Evolutionary conservation across 1,140 invertebrate genomes (phyloP).

Genomic region (Platorchestia sp.): DNA sequence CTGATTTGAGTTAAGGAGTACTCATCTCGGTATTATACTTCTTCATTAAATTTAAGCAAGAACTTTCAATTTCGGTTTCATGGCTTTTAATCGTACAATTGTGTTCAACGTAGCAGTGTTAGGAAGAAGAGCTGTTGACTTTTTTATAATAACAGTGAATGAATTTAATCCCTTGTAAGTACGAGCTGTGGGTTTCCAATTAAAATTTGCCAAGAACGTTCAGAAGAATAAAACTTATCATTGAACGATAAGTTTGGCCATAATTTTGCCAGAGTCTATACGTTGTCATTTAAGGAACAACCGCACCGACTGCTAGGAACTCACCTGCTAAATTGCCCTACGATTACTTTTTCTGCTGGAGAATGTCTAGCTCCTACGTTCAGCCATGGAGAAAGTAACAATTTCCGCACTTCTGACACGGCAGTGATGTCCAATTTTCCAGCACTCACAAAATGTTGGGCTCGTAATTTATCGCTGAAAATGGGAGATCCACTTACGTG

Average conservation of each 20-base stretch:
- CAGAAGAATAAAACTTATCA: not conserved
- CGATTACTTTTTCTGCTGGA: not conserved
- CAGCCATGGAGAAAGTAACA: not conserved
- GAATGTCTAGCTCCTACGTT: not conserved
- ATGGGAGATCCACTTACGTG: not conserved
- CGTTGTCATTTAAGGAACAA: not conserved
- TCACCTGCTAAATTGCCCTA: not conserved
- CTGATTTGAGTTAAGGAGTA: not conserved
- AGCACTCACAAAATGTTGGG: not conserved
- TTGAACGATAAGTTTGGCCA: not conserved
- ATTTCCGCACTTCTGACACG: not conserved
- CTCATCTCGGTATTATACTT: not conserved
- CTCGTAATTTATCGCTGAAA: not conserved
- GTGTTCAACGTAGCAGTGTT: too few species aligned
- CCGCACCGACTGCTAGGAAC: not conserved
- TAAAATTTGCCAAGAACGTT: not conserved
- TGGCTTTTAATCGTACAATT: too few species aligned
- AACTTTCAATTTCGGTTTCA: too few species aligned
- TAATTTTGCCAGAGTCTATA: not conserved
- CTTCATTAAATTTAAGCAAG: not conserved
- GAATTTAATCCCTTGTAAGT: too few species aligned
- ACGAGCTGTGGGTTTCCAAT: not conserved
- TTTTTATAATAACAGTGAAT: too few species aligned
- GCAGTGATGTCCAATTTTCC: not conserved
- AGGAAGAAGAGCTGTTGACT: too few species aligned